Percentiles rank a stretch among this genome's conserved stretches.
These are phyloP conservation scores for Schlechtendalia chinensis DNA, from an alignment of 1,140 invertebrate species.

Conservation along the genomic window DNA sequence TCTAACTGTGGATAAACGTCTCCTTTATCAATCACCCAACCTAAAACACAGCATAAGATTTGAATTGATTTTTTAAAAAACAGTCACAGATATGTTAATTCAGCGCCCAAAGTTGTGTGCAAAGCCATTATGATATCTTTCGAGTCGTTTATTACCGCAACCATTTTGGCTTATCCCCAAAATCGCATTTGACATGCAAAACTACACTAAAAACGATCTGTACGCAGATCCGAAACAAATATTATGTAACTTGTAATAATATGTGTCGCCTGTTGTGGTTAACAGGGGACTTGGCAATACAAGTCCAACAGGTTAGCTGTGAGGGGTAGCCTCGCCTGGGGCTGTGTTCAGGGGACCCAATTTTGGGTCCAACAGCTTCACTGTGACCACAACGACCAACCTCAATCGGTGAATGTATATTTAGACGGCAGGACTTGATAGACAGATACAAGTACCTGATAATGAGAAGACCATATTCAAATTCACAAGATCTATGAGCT, in stretches of 20 bases:
- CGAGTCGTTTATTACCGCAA: conserved; percentile 42
- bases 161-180: conserved; percentile 40
- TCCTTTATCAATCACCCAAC: conserved; percentile 44
- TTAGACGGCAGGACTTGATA: conserved; percentile 33
- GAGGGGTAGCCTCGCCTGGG: conserved; percentile 50
- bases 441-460: conserved; percentile 33
- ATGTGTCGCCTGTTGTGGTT: conserved; percentile 50
- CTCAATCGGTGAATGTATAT: conserved; percentile 31
- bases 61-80: conserved; percentile 30
- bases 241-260: conserved; percentile 48
- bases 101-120: conserved; percentile 40
- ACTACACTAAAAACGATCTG: conserved; percentile 39
- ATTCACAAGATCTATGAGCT: background rate
- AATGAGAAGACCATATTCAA: conserved; percentile 22
- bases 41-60: conserved; percentile 44
- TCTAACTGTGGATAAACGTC: conserved; percentile 7
- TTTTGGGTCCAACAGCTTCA: conserved; percentile 50
- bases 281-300: conserved; percentile 50
- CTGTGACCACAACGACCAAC: conserved; percentile 50
- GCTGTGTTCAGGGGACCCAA: conserved; percentile 49
- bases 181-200: conserved; percentile 48
- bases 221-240: conserved; percentile 35
- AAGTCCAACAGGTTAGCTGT: conserved; percentile 52
- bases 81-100: conserved; percentile 46
- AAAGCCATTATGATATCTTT: conserved; percentile 42